Conservation (phyloP, 2,113 vertebrate genomes). For the Chroicocephalus ridibundus region DNA sequence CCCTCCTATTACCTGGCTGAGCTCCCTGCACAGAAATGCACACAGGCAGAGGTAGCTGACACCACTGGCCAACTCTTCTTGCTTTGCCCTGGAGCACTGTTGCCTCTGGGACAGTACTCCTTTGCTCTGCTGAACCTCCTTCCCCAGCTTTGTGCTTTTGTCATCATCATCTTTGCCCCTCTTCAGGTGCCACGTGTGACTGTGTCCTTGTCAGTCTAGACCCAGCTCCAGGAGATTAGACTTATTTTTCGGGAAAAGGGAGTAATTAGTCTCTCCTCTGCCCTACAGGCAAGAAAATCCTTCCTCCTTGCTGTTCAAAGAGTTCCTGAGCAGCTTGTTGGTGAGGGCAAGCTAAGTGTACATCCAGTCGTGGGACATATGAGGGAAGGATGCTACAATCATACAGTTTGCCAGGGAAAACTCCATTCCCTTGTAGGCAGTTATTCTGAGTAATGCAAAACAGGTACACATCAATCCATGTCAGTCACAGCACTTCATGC, state of each 20-base stretch:
- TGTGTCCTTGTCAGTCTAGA: background rate
- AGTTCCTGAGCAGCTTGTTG: background rate
- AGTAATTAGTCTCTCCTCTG: background rate
- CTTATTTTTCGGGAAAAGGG: background rate
- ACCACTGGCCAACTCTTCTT: rapidly evolving
- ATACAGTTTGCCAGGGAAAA: background rate
- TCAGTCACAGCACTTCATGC: background rate
- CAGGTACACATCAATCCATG: background rate
- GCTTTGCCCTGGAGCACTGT: background rate
- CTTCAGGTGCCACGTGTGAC: rapidly evolving
- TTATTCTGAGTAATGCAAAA: background rate
- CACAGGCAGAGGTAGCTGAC: background rate
- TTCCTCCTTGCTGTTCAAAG: background rate
- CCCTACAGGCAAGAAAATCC: background rate
- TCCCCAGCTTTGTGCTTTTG: background rate
- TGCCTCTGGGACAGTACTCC: background rate
- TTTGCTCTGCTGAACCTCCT: background rate
- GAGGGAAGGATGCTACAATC: background rate
- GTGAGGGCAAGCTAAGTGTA: background rate
- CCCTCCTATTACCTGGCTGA: background rate
- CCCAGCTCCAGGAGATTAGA: background rate
- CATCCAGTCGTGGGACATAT: background rate
- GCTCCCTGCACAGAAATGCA: background rate
- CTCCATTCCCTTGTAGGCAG: background rate
- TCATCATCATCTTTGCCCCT: rapidly evolving